A percentile compares a stretch with the other conserved stretches of the same genome.
Evolutionary conservation across 2,113 vertebrate species (phyloP).

Genomic region (Sisor rabdophorus): DNA sequence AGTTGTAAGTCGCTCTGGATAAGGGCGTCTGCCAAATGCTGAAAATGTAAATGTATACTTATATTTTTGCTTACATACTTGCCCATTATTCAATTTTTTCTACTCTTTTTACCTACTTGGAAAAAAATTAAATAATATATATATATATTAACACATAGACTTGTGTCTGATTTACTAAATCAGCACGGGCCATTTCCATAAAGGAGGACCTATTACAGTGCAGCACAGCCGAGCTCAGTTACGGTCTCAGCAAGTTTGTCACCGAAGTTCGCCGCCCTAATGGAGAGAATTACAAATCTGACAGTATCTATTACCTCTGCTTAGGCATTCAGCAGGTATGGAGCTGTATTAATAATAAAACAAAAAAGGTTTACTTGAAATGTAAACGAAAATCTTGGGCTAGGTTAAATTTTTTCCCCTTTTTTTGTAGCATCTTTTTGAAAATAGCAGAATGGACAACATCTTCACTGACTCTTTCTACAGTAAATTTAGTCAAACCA

Average conservation of each 20-base stretch:
- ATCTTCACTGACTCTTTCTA: slow-evolving; percentile 97
- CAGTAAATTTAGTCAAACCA: slow-evolving; percentile 85
- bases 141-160: no score
- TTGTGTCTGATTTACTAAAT: neutral
- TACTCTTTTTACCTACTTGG: no score
- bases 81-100: no score
- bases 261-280: slow-evolving; percentile 86
- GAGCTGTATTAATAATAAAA: neutral
- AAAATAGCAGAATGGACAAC: slow-evolving; percentile 96
- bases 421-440: slow-evolving; percentile 85
- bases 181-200: slow-evolving; percentile 81
- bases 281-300: slow-evolving; percentile 83
- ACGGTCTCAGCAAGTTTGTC: slow-evolving; percentile 91
- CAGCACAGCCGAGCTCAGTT: slow-evolving; percentile 89
- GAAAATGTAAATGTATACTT: no score
- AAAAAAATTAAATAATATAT: no score
- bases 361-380: neutral
- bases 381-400: neutral
- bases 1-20: no score
- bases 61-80: no score
- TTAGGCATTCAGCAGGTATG: slow-evolving; percentile 95
- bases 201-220: slow-evolving; percentile 90
- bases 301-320: slow-evolving; percentile 97
- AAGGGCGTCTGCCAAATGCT: no score
- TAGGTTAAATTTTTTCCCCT: neutral